phyloP scores from a whole-genome alignment of 1,140 invertebrate species.

The Halesus radiatus region DNA sequence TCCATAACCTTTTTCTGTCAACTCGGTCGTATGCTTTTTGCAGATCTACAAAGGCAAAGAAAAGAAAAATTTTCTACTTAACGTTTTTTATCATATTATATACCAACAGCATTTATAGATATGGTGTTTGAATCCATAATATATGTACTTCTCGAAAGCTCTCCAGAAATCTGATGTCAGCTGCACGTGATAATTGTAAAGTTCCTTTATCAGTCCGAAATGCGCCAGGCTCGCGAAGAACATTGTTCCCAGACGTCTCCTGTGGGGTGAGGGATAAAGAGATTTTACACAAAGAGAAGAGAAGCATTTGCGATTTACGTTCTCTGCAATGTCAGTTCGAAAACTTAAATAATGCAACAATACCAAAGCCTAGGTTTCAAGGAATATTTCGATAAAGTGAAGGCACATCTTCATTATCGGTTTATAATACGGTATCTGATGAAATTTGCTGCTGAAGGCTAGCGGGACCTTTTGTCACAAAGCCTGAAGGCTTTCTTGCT shows the following conservation, averaged over 20 bases:
- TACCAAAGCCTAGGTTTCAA: background rate
- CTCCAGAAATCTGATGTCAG: too few species aligned
- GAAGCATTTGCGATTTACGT: conserved; percentile 1
- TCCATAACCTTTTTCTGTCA: too few species aligned
- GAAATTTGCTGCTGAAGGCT: background rate
- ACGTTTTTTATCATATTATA: too few species aligned
- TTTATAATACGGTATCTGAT: background rate
- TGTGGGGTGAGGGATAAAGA: background rate
- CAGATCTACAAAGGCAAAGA: too few species aligned
- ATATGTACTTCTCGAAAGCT: too few species aligned
- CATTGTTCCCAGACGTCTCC: background rate
- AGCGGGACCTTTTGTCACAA: background rate
- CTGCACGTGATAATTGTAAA: too few species aligned
- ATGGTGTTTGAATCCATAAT: too few species aligned
- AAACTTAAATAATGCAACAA: conserved; percentile 12
- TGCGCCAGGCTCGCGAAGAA: background rate
- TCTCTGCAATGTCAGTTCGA: background rate
- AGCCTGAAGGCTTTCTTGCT: background rate
- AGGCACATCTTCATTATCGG: background rate
- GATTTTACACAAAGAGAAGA: background rate
- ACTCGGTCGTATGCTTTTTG: too few species aligned
- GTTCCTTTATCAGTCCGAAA: background rate
- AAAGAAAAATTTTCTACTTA: too few species aligned
- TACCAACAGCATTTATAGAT: too few species aligned
- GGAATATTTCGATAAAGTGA: background rate